Percentiles rank a stretch among this genome's conserved stretches.
Conservation (phyloP, 2,797 vertebrate genomes). For the Galago senegalensis region DNA sequence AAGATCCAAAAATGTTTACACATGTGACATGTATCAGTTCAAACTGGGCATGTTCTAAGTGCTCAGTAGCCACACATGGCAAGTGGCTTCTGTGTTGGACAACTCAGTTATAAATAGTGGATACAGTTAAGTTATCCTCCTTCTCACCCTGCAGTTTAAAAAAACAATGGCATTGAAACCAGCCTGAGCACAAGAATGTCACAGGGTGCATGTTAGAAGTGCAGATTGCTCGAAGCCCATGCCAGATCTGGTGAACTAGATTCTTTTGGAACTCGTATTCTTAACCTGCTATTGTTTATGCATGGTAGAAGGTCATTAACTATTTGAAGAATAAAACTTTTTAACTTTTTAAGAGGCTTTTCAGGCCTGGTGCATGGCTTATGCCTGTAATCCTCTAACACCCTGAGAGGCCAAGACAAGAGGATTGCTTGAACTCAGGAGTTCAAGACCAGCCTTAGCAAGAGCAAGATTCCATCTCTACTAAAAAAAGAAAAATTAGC, state of each 20-base stretch:
- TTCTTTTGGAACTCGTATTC: neutral
- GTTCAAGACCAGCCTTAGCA: too few species aligned
- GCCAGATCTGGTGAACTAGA: neutral
- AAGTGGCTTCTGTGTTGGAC: neutral
- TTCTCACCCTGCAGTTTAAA: neutral
- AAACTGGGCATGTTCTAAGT: neutral
- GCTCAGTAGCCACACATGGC: neutral
- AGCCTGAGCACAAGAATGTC: neutral
- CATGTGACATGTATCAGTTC: neutral
- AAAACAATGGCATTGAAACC: neutral
- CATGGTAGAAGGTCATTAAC: neutral
- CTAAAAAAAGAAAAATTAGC: too few species aligned
- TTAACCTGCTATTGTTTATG: conserved; percentile 32
- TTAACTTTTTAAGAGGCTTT: neutral
- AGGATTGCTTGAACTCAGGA: too few species aligned
- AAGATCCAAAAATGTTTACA: neutral
- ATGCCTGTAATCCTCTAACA: too few species aligned
- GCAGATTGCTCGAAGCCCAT: neutral
- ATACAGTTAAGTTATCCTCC: neutral
- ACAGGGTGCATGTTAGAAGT: neutral
- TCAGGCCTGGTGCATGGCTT: too few species aligned
- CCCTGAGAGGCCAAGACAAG: too few species aligned
- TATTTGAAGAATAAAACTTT: conserved; percentile 5
- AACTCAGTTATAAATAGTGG: neutral
- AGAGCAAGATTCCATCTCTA: too few species aligned